These are phyloP conservation scores for Diplosoma virens DNA, from an alignment of 23 tunicate species.

Conservation along the genomic window DNA sequence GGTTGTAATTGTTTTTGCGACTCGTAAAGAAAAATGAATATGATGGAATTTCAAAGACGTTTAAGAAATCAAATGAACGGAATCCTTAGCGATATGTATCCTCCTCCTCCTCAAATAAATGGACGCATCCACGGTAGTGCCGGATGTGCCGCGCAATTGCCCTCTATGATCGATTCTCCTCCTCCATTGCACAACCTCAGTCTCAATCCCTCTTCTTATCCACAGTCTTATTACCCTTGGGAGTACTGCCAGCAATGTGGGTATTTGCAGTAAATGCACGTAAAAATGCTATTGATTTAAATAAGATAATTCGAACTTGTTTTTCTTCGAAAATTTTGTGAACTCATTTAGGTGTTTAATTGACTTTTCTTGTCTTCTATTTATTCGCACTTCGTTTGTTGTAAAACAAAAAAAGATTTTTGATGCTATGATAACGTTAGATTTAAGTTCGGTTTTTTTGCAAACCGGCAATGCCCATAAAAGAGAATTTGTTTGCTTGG, in stretches of 20 bases:
- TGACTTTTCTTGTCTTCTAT: too few relatives aligned
- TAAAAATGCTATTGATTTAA: too few relatives aligned
- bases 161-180: constrained; percentile 43
- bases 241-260: constrained; percentile 65
- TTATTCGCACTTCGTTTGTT: too few relatives aligned
- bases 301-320: too few relatives aligned
- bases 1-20: too few relatives aligned
- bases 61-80: constrained; percentile 82
- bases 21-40: constrained; percentile 28
- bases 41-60: constrained; percentile 84
- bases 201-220: constrained; percentile 25
- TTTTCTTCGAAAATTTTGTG: too few relatives aligned
- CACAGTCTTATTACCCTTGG: constrained; percentile 45
- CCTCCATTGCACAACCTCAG: constrained; percentile 42
- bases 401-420: too few relatives aligned
- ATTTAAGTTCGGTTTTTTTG: too few relatives aligned
- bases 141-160: constrained; percentile 8
- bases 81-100: constrained; percentile 49
- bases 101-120: constrained; percentile 3
- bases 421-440: too few relatives aligned
- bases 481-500: too few relatives aligned
- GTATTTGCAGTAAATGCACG: constrained; percentile 18
- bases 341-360: too few relatives aligned
- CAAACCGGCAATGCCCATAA: too few relatives aligned
- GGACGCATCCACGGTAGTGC: not conserved